Evolutionary conservation across 2,797 vertebrate genomes (phyloP).

Genomic region (Heteromormyrus szaboi): DNA sequence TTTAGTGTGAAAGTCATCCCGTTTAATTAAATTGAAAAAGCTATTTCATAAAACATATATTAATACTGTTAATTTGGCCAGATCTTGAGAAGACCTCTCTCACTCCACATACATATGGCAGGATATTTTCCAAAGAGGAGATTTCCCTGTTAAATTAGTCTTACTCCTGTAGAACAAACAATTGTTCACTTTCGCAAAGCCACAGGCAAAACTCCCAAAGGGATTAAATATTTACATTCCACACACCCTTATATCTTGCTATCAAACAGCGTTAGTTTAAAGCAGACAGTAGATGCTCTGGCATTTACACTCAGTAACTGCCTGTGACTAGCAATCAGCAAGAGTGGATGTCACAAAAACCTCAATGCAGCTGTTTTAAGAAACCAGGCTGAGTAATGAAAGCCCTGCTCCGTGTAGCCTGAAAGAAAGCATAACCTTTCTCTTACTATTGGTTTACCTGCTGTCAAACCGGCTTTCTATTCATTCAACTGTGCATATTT

Average conservation of each 20-base stretch:
- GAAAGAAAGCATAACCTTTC: background rate
- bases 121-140: background rate
- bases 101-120: background rate
- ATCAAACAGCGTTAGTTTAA: background rate
- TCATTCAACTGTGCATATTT: background rate
- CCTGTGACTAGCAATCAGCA: background rate
- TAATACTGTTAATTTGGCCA: constrained; percentile 9
- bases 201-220: background rate
- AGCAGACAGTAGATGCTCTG: constrained; percentile 14
- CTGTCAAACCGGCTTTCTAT: background rate
- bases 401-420: background rate
- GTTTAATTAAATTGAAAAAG: constrained; percentile 7
- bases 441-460: background rate
- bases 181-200: background rate
- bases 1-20: background rate
- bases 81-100: background rate
- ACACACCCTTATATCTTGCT: background rate
- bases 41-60: background rate
- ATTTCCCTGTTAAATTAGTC: background rate
- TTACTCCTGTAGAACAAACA: constrained; percentile 1
- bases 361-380: background rate
- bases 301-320: background rate
- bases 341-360: background rate
- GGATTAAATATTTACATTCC: constrained; percentile 16
- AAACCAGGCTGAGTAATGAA: background rate